Evolutionary conservation across 2,888 invertebrate genomes (phyloP), one percentile per base, ranked within the genome.

Genomic region (Drosophila rellima): DNA sequence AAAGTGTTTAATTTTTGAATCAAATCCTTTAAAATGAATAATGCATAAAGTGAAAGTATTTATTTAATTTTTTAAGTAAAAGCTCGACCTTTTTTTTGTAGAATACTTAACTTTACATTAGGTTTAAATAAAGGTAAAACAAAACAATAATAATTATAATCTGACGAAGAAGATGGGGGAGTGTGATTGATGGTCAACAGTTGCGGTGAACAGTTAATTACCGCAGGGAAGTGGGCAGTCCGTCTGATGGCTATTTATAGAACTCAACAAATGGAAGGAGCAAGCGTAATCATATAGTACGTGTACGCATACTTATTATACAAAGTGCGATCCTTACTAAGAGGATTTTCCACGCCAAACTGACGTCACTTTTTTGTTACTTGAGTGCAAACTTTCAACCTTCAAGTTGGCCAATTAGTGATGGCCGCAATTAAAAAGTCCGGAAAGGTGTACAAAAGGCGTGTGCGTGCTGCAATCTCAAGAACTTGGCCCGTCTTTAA

Each of bases 171-270:
- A 18, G 39, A 40, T 45, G 15, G n/a, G 26, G 11, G 20, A 45
- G 29, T 55, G 44, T 84, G 88, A 82, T 84, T 87, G 81, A 87
- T 82, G 84, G 68, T 29, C 51, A 51, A 54, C 50, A 55, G 54
- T 76, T 68, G 64, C 39, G 63, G 50, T 54, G 40, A 86, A 66
- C 50, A 66, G 65, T 70, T 88, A 81, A 82, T 84, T 84, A 71
- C 62, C 33, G 44, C 7, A 26, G 39, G 4, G 18, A 31, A 44
- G 51, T 33, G 40, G 37, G 4, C 29, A 18, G 45, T 67, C 48
- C 54, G 61, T 59, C 42, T 45, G 15, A 8, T 18, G 17, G 45
- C 39, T 75, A 79, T 77, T 64, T 74, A 62, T 77, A 70, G 75
- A 50, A 47, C 29, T 33, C 40, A 67, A 59, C 40, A 39, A 39